Conservation (phyloP, 1,140 invertebrate species). For the Orius laevigatus region DNA sequence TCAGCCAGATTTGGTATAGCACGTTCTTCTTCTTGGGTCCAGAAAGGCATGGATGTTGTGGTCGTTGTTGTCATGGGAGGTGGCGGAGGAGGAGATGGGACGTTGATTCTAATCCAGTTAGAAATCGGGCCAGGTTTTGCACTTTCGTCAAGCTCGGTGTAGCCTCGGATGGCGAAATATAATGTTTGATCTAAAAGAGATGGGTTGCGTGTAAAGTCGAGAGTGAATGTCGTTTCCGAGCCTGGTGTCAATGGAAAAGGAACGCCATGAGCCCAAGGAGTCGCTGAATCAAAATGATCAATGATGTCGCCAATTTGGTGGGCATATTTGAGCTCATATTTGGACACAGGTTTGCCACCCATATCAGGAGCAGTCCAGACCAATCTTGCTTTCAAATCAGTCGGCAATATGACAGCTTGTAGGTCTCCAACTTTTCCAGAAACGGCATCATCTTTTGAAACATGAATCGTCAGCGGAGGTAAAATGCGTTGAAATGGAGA, state of each 20-base stretch:
- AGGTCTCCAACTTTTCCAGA: constrained; percentile 32
- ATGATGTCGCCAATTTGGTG: constrained; percentile 28
- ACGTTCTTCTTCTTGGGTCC: constrained; percentile 17
- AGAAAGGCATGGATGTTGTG: constrained; percentile 25
- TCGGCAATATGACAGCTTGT: constrained; percentile 25
- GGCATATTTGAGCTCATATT: constrained; percentile 33
- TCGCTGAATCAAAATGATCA: constrained; percentile 29
- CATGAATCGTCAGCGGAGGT: constrained; percentile 26
- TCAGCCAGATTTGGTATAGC: constrained; percentile 22
- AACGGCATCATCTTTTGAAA: constrained; percentile 25
- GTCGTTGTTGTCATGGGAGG: constrained; percentile 27
- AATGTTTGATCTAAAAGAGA: constrained; percentile 29
- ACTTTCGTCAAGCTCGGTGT: constrained; percentile 24
- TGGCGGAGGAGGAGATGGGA: constrained; percentile 31
- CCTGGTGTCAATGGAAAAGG: constrained; percentile 28
- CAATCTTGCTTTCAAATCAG: constrained; percentile 28
- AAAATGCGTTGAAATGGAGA: constrained; percentile 31
- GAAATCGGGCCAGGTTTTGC: constrained; percentile 32
- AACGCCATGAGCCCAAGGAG: constrained; percentile 25
- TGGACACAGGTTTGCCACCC: constrained; percentile 29
- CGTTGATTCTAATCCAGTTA: constrained; percentile 35
- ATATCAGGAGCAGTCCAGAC: constrained; percentile 38
- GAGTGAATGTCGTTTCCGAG: constrained; percentile 28
- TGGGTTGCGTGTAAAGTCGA: constrained; percentile 30
- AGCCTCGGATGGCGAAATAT: constrained; percentile 35